phyloP scores from a whole-genome alignment of 1,140 invertebrate species.

The Phymastichus coffea region DNA sequence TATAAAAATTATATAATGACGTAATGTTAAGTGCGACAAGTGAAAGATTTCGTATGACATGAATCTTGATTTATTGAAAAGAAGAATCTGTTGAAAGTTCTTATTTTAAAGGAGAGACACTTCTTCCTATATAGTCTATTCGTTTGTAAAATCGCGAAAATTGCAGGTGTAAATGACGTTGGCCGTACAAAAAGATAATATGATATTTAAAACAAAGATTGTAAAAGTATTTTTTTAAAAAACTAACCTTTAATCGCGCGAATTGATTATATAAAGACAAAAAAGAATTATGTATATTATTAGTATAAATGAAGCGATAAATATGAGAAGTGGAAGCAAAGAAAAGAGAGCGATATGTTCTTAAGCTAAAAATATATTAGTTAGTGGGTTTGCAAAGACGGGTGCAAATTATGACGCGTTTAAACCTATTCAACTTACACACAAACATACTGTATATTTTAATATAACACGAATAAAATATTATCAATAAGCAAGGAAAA shows the following conservation, averaged over 20 bases:
- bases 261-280: constrained; percentile 12
- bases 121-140: constrained; percentile 22
- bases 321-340: constrained; percentile 3
- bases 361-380: background rate
- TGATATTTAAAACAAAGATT: constrained; percentile 4
- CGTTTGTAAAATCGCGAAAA: constrained; percentile 14
- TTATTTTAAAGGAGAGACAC: constrained; percentile 4
- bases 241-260: constrained; percentile 11
- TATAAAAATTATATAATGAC: constrained; percentile 12
- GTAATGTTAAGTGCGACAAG: background rate
- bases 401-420: constrained; percentile 38
- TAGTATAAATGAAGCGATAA: constrained; percentile 4
- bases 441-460: constrained; percentile 46
- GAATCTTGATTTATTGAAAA: constrained; percentile 1
- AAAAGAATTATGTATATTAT: too few relatives aligned
- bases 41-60: constrained; percentile 8
- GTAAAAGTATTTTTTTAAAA: constrained; percentile 26
- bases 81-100: constrained; percentile 16
- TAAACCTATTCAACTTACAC: constrained; percentile 42
- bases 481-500: constrained; percentile 30
- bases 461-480: constrained; percentile 45
- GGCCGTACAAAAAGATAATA: background rate
- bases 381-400: constrained; percentile 12
- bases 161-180: constrained; percentile 13
- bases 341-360: constrained; percentile 6